Conservation (phyloP, 2,797 vertebrate genomes). For the Enteromius treurensis region DNA sequence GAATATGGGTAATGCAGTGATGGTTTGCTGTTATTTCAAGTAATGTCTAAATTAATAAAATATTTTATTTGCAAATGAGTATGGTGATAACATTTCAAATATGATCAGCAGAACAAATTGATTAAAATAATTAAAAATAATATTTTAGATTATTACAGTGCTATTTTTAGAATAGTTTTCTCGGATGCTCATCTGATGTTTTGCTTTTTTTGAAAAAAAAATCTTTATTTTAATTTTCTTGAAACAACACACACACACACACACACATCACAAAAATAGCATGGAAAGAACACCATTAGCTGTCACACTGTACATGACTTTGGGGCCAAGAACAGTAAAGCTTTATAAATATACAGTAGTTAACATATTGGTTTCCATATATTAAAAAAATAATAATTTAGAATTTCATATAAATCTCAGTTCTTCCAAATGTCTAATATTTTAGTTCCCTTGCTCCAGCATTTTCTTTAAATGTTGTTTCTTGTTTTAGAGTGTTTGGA, state of each 20-base stretch:
- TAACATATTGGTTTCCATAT: no score
- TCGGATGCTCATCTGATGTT: background rate
- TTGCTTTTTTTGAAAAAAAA: background rate
- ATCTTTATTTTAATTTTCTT: no score
- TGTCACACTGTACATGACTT: no score
- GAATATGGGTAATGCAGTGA: background rate
- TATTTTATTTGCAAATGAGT: background rate
- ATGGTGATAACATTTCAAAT: background rate
- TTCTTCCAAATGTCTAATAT: no score
- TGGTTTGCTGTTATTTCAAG: background rate
- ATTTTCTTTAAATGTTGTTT: background rate
- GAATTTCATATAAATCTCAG: no score
- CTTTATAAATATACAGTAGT: no score
- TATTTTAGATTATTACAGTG: background rate
- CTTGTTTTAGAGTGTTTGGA: background rate
- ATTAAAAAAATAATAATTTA: no score
- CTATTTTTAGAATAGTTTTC: background rate
- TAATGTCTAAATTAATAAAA: background rate
- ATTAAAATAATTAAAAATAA: background rate
- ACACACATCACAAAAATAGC: no score
- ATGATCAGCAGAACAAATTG: background rate
- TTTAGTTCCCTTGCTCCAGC: no score
- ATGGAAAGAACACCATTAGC: no score
- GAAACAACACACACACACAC: no score
- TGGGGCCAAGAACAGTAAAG: no score